Evolutionary conservation across 2,113 vertebrate genomes (phyloP).

Genomic region (Gavialis gangeticus): DNA sequence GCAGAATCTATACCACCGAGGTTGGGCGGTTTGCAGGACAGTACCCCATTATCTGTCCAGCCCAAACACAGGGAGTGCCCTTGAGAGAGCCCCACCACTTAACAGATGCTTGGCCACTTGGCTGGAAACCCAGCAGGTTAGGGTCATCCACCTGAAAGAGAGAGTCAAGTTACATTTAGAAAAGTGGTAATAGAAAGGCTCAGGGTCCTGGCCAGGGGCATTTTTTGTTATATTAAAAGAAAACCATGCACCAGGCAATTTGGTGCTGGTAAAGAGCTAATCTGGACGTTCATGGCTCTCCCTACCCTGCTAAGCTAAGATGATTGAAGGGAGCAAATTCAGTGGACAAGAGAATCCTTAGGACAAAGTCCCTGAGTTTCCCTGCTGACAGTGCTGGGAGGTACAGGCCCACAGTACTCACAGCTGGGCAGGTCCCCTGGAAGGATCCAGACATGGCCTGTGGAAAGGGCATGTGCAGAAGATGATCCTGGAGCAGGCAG

Average conservation of each 20-base stretch:
- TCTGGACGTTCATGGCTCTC: background rate
- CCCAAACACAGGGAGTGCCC: constrained; percentile 15
- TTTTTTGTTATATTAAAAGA: background rate
- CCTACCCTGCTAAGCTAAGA: background rate
- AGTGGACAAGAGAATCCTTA: background rate
- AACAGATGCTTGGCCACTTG: constrained; percentile 22
- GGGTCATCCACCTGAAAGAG: constrained; percentile 57
- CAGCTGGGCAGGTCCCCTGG: background rate
- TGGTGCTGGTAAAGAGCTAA: background rate
- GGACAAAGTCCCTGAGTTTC: background rate
- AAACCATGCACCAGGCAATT: background rate
- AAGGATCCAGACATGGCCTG: background rate
- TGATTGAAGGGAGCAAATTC: background rate
- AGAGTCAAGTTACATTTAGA: background rate
- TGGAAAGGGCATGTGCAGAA: background rate
- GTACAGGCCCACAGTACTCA: background rate
- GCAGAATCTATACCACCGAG: background rate
- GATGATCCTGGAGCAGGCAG: background rate
- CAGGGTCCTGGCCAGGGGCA: constrained; percentile 31
- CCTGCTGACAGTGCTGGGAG: background rate
- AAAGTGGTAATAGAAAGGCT: constrained; percentile 25
- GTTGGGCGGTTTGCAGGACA: background rate
- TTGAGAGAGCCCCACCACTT: background rate
- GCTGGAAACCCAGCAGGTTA: constrained; percentile 70
- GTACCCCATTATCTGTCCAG: background rate